Conservation (phyloP, 1,140 invertebrate species). For the Drosophila mojavensis region DNA sequence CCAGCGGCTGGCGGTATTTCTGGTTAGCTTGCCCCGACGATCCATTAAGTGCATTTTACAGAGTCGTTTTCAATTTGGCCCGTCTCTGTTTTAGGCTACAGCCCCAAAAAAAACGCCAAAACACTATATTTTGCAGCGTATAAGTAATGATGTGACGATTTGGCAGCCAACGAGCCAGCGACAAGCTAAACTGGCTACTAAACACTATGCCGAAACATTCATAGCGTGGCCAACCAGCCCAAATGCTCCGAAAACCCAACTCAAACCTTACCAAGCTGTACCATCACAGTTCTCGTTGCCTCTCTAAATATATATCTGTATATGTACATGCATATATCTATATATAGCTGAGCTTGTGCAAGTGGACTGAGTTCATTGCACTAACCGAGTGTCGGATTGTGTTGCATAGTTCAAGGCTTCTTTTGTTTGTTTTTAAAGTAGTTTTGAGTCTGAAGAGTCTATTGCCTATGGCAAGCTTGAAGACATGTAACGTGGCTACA, state of each 20-base stretch:
- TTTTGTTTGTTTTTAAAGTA: conserved; percentile 40
- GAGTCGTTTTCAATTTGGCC: conserved; percentile 75
- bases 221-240: not conserved
- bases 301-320: not conserved
- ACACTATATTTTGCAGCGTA: conserved; percentile 74
- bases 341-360: conserved; percentile 25
- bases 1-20: conserved; percentile 17
- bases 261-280: not conserved
- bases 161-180: conserved; percentile 61
- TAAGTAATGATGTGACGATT: conserved; percentile 82
- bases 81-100: conserved; percentile 40
- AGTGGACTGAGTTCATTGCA: conserved; percentile 54
- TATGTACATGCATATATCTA: not conserved
- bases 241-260: not conserved
- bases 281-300: not conserved
- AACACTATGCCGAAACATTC: conserved; percentile 7
- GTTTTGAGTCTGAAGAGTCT: not conserved
- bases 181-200: conserved; percentile 42
- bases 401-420: conserved; percentile 48
- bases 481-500: not conserved
- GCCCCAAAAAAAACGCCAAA: conserved; percentile 36
- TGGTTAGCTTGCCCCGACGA: conserved; percentile 22
- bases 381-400: conserved; percentile 24
- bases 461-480: not conserved
- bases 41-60: conserved; percentile 65